Conservation (phyloP, 2,113 vertebrate genomes). For the Hippopotamus amphibius region DNA sequence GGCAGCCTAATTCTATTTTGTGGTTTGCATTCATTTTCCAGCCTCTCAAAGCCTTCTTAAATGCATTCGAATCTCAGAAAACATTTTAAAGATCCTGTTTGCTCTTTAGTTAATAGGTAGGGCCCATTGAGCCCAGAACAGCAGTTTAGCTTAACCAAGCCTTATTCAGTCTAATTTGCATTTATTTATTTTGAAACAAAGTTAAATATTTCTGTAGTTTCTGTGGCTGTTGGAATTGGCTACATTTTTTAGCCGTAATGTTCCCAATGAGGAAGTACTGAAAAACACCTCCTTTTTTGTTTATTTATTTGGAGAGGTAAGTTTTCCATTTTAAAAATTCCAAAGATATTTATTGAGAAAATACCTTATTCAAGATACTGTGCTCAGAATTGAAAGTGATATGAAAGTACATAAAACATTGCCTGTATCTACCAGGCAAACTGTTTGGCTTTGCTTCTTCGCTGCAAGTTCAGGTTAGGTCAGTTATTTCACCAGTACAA, state of each 20-base stretch:
- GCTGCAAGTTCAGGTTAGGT: conserved; percentile 36
- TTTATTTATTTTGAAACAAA: conserved; percentile 62
- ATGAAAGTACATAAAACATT: conserved; percentile 61
- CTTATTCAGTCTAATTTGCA: conserved; percentile 33
- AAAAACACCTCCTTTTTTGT: conserved; percentile 42
- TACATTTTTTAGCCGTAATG: conserved; percentile 21
- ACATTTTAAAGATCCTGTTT: conserved; percentile 4
- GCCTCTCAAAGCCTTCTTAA: conserved; percentile 7
- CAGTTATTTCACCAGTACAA: neutral
- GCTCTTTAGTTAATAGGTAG: neutral
- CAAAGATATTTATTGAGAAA: conserved; percentile 66
- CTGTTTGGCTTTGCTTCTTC: neutral
- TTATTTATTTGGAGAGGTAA: conserved; percentile 57
- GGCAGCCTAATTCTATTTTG: neutral
- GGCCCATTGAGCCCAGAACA: neutral
- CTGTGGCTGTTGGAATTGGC: conserved; percentile 53
- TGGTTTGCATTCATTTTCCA: neutral
- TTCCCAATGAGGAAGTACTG: neutral
- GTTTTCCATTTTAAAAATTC: conserved; percentile 52
- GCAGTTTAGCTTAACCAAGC: neutral
- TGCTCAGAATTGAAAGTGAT: conserved; percentile 27
- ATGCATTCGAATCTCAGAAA: conserved; percentile 9
- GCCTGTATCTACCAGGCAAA: neutral
- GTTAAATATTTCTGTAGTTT: conserved; percentile 27
- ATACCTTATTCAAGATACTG: neutral